phyloP scores from a whole-genome alignment of 2,888 invertebrate genomes.

The Sinhomidia bicolor region DNA sequence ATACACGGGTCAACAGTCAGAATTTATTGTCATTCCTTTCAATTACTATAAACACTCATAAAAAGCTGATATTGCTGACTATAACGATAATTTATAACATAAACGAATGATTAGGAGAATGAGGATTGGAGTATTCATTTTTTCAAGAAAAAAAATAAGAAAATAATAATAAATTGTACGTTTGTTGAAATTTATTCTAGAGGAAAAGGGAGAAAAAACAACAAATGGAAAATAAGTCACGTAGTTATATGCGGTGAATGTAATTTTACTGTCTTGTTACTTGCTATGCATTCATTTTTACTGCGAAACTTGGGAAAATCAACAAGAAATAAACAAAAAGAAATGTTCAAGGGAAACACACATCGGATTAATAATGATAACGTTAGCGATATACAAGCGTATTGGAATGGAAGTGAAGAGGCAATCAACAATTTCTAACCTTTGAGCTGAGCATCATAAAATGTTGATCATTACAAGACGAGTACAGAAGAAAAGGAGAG shows the following conservation, averaged over 20 bases:
- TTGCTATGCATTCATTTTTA: conserved; percentile 6
- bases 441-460: conserved; percentile 64
- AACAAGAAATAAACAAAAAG: neutral
- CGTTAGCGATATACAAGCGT: neutral
- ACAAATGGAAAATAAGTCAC: conserved; percentile 4
- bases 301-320: conserved; percentile 9
- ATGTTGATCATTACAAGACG: conserved; percentile 63
- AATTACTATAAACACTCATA: conserved; percentile 42
- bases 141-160: neutral
- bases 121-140: conserved; percentile 4
- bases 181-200: neutral
- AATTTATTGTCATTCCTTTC: conserved; percentile 62
- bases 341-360: neutral
- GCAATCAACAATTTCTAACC: conserved; percentile 62
- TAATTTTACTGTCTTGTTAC: conserved; percentile 24
- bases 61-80: conserved; percentile 27
- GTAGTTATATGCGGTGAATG: conserved; percentile 11
- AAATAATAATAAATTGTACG: conserved; percentile 18
- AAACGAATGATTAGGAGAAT: conserved; percentile 23
- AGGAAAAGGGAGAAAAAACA: neutral
- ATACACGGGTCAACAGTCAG: conserved; percentile 6
- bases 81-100: conserved; percentile 34
- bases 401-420: conserved; percentile 41
- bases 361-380: conserved; percentile 3
- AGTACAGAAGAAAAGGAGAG: too few relatives aligned